Evolutionary conservation across 1,140 invertebrate species (phyloP).

Genomic region (Aphelenchoides besseyi): DNA sequence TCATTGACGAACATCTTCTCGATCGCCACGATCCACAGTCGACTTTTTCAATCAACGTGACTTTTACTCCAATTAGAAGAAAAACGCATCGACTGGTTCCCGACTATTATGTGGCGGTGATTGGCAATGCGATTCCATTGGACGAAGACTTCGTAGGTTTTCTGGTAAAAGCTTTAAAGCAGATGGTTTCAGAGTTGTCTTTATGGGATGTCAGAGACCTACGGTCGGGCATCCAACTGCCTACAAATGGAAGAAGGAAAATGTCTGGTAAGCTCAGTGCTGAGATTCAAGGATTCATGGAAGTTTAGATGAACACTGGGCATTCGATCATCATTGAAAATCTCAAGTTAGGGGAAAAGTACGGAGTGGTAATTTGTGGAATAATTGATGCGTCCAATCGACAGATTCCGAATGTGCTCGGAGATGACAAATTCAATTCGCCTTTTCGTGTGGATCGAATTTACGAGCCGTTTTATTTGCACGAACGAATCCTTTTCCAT

Average conservation of each 20-base stretch:
- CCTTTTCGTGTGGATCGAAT: slow-evolving; percentile 5
- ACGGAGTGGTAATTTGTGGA: neutral
- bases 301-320: neutral
- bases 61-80: neutral
- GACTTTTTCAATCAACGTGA: neutral
- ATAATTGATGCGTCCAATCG: neutral
- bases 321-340: neutral
- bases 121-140: neutral
- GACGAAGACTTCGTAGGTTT: slow-evolving; percentile 8
- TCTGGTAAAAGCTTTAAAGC: neutral
- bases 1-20: neutral
- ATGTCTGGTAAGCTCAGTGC: no score
- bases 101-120: slow-evolving; percentile 1
- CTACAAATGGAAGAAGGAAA: neutral
- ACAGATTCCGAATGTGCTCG: neutral
- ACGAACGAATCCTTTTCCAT: neutral
- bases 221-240: neutral
- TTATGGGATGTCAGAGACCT: neutral
- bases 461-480: neutral
- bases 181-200: slow-evolving; percentile 7
- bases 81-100: neutral
- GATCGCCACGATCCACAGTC: neutral
- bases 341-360: neutral
- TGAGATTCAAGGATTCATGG: no score
- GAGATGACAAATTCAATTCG: neutral